Conservation (phyloP, 1,140 invertebrate genomes). For the Chironomus tepperi region DNA sequence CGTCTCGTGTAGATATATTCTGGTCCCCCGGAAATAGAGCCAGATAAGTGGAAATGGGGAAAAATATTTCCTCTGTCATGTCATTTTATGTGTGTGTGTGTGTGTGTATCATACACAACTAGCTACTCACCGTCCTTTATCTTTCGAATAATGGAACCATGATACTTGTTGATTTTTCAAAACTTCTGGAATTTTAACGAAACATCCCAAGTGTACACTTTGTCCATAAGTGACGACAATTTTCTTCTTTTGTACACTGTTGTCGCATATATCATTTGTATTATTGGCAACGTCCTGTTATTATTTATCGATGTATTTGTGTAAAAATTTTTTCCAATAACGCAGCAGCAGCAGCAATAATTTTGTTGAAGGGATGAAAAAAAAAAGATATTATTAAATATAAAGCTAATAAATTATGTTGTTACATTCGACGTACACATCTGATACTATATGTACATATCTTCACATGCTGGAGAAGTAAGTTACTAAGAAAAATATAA, state of each 20-base stretch:
- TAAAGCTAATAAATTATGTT: conserved; percentile 21
- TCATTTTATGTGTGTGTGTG: neutral
- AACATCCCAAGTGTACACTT: conserved; percentile 64
- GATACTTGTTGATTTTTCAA: conserved; percentile 50
- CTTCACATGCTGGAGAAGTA: too few species aligned
- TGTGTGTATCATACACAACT: neutral
- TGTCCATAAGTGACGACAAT: conserved; percentile 66
- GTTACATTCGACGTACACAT: conserved; percentile 21
- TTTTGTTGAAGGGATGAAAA: conserved; percentile 35
- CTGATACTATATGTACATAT: neutral
- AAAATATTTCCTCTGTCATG: neutral
- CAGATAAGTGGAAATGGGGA: too few species aligned
- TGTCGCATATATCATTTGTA: conserved; percentile 60
- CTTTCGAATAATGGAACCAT: conserved; percentile 63
- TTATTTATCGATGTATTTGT: neutral
- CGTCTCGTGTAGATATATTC: neutral
- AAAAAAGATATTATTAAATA: conserved; percentile 23
- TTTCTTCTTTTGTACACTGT: conserved; percentile 56
- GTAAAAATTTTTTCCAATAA: neutral
- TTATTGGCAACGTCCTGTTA: conserved; percentile 66
- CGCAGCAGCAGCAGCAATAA: too few species aligned
- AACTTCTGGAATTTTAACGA: conserved; percentile 58
- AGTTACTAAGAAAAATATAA: too few species aligned
- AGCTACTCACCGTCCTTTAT: conserved; percentile 49
- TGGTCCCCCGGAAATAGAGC: too few species aligned